Base-by-base conservation (phyloP, 2,888 invertebrate species). In the Himalopsyche japonica region DNA sequence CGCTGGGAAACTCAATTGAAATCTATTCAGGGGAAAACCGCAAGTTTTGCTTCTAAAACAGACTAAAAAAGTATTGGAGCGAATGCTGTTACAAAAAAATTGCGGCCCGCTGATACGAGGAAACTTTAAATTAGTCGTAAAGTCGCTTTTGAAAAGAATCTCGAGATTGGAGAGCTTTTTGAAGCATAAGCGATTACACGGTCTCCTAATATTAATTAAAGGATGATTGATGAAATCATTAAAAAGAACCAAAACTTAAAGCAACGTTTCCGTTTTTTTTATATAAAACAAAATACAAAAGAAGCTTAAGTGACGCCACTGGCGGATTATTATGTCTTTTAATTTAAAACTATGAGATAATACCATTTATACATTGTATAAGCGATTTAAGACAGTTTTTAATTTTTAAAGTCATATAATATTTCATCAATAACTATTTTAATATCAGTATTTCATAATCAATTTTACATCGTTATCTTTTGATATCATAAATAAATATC, bases 1-100 rank as follows among this genome's bases (percentile, higher is more conserved):
- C 49, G 83, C 57, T 32, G 48, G 43, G 49, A 84, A 80, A 81
- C 77, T 80, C 77, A 49, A 78, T 77, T 84, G 84, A 81, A 81
- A 81, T 81, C 80, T 37, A 77, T 81, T 84, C 30, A 20, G 57
- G 79, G 32, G 79, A 79, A 79, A 70, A 79, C 34, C 70, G 57
- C 57, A 20, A 47, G 48, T 81, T 81, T 32, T 81, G 43, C 49
- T 81, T 32, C 32, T 47, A 79, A 76, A 76, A 76, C 70, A 76
- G 12, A 27, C 20, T 47, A 24, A 57, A 57, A 57, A 57, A 57
- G 57, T 57, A 57, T 57, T 57, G 57, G 57, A 57, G 57, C 57
- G 57, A 57, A 57, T 57, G 57, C 57, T 57, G 57, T 57, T 57
- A 24, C 57, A 57, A 57, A 57, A 57, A 57, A 57, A 15, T n/a